phyloP scores from a whole-genome alignment of 2,888 invertebrate genomes.

The Corythucha ciliata region DNA sequence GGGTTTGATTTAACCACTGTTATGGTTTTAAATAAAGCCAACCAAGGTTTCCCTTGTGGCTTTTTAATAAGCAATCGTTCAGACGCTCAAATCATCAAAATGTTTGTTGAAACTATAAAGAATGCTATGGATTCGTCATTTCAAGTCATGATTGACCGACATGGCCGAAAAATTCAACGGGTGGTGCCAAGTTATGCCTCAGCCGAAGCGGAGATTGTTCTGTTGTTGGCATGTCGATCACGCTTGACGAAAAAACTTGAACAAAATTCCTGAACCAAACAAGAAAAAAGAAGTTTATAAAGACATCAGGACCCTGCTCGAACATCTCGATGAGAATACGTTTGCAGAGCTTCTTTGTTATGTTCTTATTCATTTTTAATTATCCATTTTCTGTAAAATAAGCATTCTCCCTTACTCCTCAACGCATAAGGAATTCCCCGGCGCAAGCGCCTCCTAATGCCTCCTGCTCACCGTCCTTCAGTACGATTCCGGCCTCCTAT shows the following conservation, averaged over 20 bases:
- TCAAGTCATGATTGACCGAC: conserved; percentile 15
- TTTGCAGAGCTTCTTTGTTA: not conserved
- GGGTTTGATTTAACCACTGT: conserved; percentile 31
- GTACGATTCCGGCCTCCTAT: too few relatives aligned
- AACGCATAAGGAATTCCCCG: too few relatives aligned
- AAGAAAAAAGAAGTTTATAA: conserved; percentile 1
- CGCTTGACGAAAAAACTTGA: conserved; percentile 7
- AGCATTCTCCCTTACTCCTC: too few relatives aligned
- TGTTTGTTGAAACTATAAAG: conserved; percentile 1
- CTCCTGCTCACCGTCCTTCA: too few relatives aligned
- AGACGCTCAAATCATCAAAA: not conserved
- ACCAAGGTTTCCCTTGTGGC: conserved; percentile 33
- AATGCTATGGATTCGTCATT: not conserved
- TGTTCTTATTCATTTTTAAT: too few relatives aligned
- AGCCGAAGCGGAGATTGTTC: conserved; percentile 7
- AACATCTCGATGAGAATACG: conserved; percentile 7
- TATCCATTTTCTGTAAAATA: too few relatives aligned
- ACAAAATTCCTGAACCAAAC: not conserved
- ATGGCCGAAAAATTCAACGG: conserved; percentile 8
- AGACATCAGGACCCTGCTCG: conserved; percentile 9
- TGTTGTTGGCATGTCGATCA: conserved; percentile 16
- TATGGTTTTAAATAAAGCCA: conserved; percentile 32
- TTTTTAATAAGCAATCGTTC: conserved; percentile 24
- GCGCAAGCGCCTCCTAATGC: too few relatives aligned
- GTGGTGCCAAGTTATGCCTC: conserved; percentile 13